Evolutionary conservation across 92 coral and sea anemone genomes (phyloP).

Genomic region (Muricea muricata): DNA sequence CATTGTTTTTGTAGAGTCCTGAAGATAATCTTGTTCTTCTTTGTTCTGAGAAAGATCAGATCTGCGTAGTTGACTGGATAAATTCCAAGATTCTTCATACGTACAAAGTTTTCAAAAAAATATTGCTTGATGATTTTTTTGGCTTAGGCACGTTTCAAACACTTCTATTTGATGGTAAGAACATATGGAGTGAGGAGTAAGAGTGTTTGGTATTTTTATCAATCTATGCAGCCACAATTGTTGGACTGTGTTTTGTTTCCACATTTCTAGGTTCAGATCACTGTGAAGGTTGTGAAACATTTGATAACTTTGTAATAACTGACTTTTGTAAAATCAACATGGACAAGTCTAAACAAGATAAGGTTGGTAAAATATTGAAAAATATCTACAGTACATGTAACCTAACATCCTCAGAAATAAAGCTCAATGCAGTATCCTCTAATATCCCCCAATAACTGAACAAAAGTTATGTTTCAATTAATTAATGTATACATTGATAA

Average conservation of each 20-base stretch:
- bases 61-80: conserved; percentile 33
- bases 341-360: background rate
- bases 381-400: background rate
- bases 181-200: background rate
- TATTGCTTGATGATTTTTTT: conserved; percentile 79
- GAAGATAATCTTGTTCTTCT: conserved; percentile 21
- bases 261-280: background rate
- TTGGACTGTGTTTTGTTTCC: background rate
- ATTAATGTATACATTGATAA: background rate
- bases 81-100: conserved; percentile 63
- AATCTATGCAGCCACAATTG: no score
- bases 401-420: no score
- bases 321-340: conserved; percentile 14
- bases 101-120: conserved; percentile 39
- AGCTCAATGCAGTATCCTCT: no score
- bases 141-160: conserved; percentile 77
- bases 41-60: conserved; percentile 22
- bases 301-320: conserved; percentile 19
- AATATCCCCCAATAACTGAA: no score
- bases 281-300: background rate
- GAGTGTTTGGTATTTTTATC: background rate
- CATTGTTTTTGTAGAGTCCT: conserved; percentile 3
- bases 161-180: conserved; percentile 52
- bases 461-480: no score
- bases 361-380: background rate